Percentiles rank a stretch among this genome's conserved stretches.
phyloP scores from a whole-genome alignment of 1,140 invertebrate genomes.

The Macrostomum lignano region DNA sequence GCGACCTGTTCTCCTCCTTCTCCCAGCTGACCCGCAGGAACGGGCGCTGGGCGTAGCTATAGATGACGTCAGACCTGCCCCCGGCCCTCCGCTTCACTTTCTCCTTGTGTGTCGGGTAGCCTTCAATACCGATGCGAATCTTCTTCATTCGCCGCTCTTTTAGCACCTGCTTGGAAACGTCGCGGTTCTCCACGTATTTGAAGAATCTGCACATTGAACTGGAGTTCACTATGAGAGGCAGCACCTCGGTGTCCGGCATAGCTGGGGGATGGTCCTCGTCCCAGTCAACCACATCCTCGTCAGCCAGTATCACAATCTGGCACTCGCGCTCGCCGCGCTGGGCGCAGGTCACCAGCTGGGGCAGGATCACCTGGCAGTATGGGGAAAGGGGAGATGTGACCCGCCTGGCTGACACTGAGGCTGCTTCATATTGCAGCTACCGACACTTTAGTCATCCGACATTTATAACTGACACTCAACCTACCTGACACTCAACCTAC shows the following conservation, averaged over 20 bases:
- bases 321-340: conserved; percentile 33
- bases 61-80: conserved; percentile 63
- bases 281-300: conserved; percentile 89
- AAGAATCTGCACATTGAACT: conserved; percentile 89
- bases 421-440: no score
- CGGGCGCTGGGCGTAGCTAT: conserved; percentile 96
- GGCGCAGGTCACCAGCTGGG: no score
- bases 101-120: conserved; percentile 91
- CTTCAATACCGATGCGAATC: conserved; percentile 90
- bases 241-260: conserved; percentile 32
- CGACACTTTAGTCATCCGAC: no score
- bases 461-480: no score
- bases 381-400: no score
- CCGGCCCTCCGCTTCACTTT: conserved; percentile 53
- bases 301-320: conserved; percentile 64
- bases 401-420: no score
- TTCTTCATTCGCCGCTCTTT: conserved; percentile 93
- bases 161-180: conserved; percentile 88
- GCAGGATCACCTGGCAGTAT: no score
- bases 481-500: no score
- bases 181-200: conserved; percentile 95
- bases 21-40: conserved; percentile 99
- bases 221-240: conserved; percentile 5
- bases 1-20: conserved; percentile 89
- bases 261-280: conserved; percentile 90